Evolutionary conservation across 2,888 invertebrate genomes (phyloP), one percentile per base, ranked within the genome.

Genomic region (Melieria picta): DNA sequence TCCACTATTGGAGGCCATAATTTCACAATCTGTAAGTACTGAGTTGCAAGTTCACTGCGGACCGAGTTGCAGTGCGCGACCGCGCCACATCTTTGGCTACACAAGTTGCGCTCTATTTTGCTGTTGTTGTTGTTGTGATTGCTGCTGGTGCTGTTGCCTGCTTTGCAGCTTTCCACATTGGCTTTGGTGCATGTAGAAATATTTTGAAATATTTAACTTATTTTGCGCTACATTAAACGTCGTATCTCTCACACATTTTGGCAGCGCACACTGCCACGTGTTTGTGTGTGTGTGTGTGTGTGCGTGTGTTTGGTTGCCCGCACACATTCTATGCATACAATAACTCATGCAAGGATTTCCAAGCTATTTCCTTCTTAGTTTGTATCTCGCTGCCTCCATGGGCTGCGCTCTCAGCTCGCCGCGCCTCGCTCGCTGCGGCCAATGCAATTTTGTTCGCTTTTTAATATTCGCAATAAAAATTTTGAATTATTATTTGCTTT

Each of bases 211-310:
- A 79, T 80, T 79, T 78, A 73, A 80, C 78, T 79, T 80, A 81
- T 82, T 82, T 81, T 80, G 77, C 79, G 79, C 73, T 79, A 79
- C 80, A 79, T 81, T 83, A 78, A 77, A 72, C 69, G 46, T 70
- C 71, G 69, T 68, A 64, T 66, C 13, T 68, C 48, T 13, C 57
- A 60, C 45, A 45, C 60, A 52, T 64, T 66, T 56, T 63, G 55
- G 65, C 58, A 62, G 48, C 16, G 45, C 50, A 65, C 65, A 43
- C 57, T 64, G 30, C 55, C 13, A 45, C 67, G 43, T 45, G 45
- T 50, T 52, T 48, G 43, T 43, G 52, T 65, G 16, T 45, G 45
- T 16, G 16, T 16, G 16, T 30, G 30, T 30, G 30, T 30, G 30
- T 30, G 30, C 3, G 30, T 30, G 30, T 30, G 30, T 30, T 30